Evolutionary conservation across 2,113 vertebrate species (phyloP).

Genomic region (Cinclus cinclus): DNA sequence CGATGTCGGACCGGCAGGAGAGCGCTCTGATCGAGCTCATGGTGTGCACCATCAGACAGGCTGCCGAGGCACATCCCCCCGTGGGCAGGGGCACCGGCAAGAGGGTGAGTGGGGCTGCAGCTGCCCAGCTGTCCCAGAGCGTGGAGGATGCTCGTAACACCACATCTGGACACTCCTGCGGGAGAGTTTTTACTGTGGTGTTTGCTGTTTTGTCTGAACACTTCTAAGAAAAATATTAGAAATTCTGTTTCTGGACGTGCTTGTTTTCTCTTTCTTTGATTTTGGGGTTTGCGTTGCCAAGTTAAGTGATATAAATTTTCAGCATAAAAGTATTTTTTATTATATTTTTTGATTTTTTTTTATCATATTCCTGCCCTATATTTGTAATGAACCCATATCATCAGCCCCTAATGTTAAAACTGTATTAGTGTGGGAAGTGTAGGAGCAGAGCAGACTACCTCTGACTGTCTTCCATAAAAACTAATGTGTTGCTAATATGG

Average conservation of each 20-base stretch:
- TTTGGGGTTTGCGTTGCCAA: background rate
- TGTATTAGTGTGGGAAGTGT: background rate
- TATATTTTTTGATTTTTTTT: background rate
- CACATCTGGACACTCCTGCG: background rate
- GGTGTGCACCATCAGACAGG: conserved; percentile 96
- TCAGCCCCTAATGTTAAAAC: background rate
- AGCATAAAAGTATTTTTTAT: background rate
- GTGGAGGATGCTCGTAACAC: background rate
- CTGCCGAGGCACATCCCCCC: conserved; percentile 96
- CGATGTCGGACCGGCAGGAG: conserved; percentile 95
- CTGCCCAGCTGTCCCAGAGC: background rate
- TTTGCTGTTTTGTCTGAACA: background rate
- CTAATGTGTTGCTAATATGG: background rate
- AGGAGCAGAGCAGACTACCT: background rate
- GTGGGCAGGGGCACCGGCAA: conserved; percentile 98
- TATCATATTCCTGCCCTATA: background rate
- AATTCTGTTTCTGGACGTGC: background rate
- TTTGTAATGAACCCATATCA: background rate
- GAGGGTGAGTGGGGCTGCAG: conserved; percentile 77
- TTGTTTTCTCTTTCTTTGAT: background rate
- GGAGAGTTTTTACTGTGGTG: background rate
- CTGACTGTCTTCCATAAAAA: background rate
- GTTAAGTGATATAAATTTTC: background rate
- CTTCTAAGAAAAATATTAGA: background rate
- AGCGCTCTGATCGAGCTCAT: conserved; percentile 94